phyloP scores from a whole-genome alignment of 2,888 invertebrate species.

The Operophtera brumata region DNA sequence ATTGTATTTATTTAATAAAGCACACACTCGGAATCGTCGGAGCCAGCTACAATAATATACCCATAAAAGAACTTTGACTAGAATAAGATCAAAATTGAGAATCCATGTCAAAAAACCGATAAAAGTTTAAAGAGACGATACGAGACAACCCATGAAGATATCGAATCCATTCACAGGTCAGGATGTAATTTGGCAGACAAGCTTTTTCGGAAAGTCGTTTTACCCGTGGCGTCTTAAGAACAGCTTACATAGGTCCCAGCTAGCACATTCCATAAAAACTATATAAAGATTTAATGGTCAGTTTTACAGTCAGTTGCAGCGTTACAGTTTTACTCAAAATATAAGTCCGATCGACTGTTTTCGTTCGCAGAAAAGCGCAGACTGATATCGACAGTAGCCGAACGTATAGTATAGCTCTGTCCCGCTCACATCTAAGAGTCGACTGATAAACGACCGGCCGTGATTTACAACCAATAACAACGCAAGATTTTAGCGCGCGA shows the following conservation, averaged over 20 bases:
- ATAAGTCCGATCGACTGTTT: no score
- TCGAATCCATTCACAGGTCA: constrained; percentile 42
- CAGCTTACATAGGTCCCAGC: constrained; percentile 2
- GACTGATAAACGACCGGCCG: no score
- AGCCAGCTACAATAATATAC: neutral
- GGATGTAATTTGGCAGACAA: constrained; percentile 52
- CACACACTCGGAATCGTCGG: neutral
- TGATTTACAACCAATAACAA: no score
- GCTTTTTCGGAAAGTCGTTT: constrained; percentile 53
- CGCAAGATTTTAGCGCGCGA: no score
- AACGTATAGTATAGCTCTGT: no score
- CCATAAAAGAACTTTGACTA: constrained; percentile 1
- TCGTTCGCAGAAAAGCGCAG: no score
- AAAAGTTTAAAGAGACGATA: constrained; percentile 18
- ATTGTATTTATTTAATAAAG: no score
- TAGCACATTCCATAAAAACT: neutral
- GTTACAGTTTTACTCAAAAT: no score
- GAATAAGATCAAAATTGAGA: constrained; percentile 6
- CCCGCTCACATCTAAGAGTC: no score
- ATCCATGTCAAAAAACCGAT: constrained; percentile 19
- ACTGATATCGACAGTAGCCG: no score
- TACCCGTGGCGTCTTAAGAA: constrained; percentile 27
- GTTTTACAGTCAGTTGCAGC: no score
- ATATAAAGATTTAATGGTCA: no score
- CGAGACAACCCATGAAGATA: constrained; percentile 30